phyloP scores from a whole-genome alignment of 2,113 vertebrate genomes.

The Geococcyx californianus region DNA sequence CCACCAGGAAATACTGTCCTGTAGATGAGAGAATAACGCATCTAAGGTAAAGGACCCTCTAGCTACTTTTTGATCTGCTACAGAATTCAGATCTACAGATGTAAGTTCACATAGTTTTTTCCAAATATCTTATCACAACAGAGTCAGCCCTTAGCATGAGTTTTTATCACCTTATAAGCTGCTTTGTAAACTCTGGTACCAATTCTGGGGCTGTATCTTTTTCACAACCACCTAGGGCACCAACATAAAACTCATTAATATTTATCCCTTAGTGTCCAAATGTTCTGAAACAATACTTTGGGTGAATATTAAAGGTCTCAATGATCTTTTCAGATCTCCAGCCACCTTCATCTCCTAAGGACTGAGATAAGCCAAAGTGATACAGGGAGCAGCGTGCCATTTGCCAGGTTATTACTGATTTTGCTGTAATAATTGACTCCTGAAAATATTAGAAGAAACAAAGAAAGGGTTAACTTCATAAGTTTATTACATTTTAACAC shows the following conservation, averaged over 20 bases:
- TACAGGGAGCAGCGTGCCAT: conserved; percentile 70
- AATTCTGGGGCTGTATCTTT: conserved; percentile 69
- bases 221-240: conserved; percentile 71
- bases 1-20: conserved; percentile 82
- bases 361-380: conserved; percentile 82
- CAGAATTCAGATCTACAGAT: conserved; percentile 69
- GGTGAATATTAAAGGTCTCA: conserved; percentile 75
- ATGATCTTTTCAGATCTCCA: conserved; percentile 72
- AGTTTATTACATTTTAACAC: neutral
- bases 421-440: conserved; percentile 82
- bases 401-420: conserved; percentile 77
- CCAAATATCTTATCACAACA: conserved; percentile 75
- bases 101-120: conserved; percentile 64
- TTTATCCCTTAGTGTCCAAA: conserved; percentile 82
- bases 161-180: conserved; percentile 80
- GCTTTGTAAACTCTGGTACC: conserved; percentile 75
- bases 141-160: conserved; percentile 80
- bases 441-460: conserved; percentile 21
- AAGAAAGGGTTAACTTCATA: neutral
- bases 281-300: conserved; percentile 80
- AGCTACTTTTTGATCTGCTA: conserved; percentile 66
- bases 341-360: conserved; percentile 77
- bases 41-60: conserved; percentile 74
- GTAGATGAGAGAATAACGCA: conserved; percentile 71
- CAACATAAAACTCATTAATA: conserved; percentile 78